These are phyloP conservation scores for Himalopsyche anomala DNA, from an alignment of 2,888 invertebrate genomes.

Conservation along the genomic window DNA sequence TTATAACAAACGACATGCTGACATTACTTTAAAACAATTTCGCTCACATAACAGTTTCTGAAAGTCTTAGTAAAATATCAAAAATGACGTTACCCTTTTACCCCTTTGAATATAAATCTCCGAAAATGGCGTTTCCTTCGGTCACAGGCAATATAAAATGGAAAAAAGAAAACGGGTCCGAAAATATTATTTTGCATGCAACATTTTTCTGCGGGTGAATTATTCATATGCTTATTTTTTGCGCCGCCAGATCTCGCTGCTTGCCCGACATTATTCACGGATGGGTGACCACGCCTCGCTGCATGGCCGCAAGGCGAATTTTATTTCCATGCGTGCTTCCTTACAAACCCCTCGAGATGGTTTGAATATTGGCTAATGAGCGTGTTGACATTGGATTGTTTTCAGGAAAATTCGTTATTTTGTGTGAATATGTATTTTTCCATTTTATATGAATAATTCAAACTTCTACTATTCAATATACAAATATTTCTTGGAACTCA, in stretches of 20 bases:
- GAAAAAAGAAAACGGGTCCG: constrained; percentile 46
- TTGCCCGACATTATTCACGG: constrained; percentile 46
- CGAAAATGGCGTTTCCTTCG: constrained; percentile 39
- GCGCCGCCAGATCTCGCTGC: constrained; percentile 57
- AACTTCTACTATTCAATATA: too few species aligned
- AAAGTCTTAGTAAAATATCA: constrained; percentile 36
- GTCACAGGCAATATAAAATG: constrained; percentile 45
- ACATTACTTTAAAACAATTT: neutral
- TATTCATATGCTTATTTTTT: constrained; percentile 57
- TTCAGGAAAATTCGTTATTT: constrained; percentile 3
- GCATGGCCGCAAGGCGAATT: constrained; percentile 48
- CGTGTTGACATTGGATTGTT: constrained; percentile 30
- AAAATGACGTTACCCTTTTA: constrained; percentile 43
- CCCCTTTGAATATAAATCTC: constrained; percentile 57
- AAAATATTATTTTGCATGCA: constrained; percentile 52
- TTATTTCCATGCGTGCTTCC: constrained; percentile 37
- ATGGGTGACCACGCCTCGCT: neutral
- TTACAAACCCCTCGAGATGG: constrained; percentile 20
- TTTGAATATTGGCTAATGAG: constrained; percentile 34
- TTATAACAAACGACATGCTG: constrained; percentile 17
- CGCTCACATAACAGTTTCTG: constrained; percentile 46
- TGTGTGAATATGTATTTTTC: too few species aligned
- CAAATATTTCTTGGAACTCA: too few species aligned
- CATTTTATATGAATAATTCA: too few species aligned
- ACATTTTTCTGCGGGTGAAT: constrained; percentile 54